phyloP scores from a whole-genome alignment of 2,113 vertebrate species.

The Bos indicus region DNA sequence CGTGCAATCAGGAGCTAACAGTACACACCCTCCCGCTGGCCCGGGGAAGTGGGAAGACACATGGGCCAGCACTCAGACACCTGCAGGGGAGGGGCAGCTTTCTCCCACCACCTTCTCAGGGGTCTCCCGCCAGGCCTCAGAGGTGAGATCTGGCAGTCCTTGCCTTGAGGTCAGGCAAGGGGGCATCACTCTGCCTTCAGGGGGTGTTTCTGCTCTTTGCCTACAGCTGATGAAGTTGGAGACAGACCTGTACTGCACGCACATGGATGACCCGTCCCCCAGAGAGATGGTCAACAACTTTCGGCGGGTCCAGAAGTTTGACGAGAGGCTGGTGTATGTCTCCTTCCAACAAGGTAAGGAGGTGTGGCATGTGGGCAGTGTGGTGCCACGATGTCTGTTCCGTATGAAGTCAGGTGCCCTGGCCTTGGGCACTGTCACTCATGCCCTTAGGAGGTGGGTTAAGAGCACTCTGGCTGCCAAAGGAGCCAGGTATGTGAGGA shows the following conservation, averaged over 20 bases:
- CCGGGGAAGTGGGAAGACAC: neutral
- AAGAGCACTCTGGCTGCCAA: neutral
- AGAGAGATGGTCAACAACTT: conserved; percentile 88
- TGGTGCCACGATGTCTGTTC: neutral
- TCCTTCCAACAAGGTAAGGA: conserved; percentile 92
- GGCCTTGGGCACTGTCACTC: neutral
- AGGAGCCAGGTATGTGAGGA: neutral
- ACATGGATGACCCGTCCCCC: conserved; percentile 79
- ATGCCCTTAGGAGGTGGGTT: neutral
- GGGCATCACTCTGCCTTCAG: neutral
- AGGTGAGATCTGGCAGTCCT: neutral
- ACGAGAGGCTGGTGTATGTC: conserved; percentile 85
- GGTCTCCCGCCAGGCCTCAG: neutral
- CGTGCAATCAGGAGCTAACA: neutral
- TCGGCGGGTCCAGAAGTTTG: conserved; percentile 84
- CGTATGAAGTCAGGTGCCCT: neutral
- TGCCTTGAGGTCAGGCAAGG: neutral
- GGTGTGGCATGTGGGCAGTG: neutral
- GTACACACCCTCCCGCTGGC: neutral
- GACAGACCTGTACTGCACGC: conserved; percentile 86
- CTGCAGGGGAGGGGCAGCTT: neutral
- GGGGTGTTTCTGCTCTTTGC: neutral
- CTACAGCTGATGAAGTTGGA: conserved; percentile 86
- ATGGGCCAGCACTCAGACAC: neutral
- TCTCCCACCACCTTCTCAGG: neutral